These are phyloP conservation scores for Sinosuthora webbiana DNA, from an alignment of 2,113 vertebrate species.

Conservation along the genomic window DNA sequence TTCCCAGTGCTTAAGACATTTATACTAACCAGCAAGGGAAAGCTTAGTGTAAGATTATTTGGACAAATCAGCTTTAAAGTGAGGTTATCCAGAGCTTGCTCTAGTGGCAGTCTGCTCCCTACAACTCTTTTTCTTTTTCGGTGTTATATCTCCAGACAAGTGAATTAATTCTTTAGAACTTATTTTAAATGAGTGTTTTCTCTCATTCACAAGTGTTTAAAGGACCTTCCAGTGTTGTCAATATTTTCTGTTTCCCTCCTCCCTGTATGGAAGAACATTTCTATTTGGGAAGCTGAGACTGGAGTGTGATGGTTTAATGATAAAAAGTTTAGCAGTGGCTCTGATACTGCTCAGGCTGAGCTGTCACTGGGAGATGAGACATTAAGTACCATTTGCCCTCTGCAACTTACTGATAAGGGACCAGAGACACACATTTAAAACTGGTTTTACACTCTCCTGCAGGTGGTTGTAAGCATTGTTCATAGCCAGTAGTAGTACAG, in stretches of 20 bases:
- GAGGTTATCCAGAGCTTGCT: neutral
- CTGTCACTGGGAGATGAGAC: neutral
- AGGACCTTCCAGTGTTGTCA: neutral
- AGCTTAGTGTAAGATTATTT: neutral
- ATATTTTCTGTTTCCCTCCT: neutral
- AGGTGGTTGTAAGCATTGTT: neutral
- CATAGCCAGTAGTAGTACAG: neutral
- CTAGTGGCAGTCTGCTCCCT: neutral
- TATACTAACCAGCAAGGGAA: neutral
- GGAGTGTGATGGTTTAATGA: neutral
- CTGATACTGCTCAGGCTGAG: neutral
- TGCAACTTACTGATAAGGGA: conserved; percentile 1
- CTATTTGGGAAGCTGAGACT: neutral
- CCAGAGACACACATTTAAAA: neutral
- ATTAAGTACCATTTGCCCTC: neutral
- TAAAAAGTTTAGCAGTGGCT: neutral
- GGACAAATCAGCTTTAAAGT: neutral
- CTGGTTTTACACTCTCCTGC: neutral
- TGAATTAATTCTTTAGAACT: neutral
- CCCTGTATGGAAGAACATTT: neutral
- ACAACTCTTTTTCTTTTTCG: neutral
- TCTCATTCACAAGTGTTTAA: neutral
- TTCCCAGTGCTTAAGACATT: neutral
- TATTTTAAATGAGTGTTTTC: neutral
- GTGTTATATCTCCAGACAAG: neutral